These are phyloP conservation scores for Cricetomys ansorgei DNA, from an alignment of 2,113 vertebrate genomes.

Conservation along the genomic window DNA sequence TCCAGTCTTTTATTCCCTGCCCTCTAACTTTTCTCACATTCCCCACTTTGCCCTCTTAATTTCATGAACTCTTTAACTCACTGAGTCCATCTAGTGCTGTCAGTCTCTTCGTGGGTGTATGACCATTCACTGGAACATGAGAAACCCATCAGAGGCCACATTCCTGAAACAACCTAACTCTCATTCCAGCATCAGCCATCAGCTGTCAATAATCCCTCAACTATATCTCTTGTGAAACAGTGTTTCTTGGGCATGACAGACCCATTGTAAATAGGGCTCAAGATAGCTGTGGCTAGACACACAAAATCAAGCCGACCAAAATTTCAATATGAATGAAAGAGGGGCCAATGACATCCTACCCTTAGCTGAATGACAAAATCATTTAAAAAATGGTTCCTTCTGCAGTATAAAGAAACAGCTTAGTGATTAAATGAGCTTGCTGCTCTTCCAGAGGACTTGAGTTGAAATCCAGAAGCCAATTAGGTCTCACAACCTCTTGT, in stretches of 20 bases:
- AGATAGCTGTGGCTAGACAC: too few relatives aligned
- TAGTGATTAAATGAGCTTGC: neutral
- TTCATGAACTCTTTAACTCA: neutral
- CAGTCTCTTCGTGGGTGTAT: neutral
- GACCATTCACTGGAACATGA: neutral
- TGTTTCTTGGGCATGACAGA: neutral
- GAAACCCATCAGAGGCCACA: neutral
- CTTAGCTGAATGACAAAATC: neutral
- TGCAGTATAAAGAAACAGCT: too few relatives aligned
- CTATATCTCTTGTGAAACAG: neutral
- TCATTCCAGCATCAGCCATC: neutral
- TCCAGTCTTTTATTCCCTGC: too few relatives aligned
- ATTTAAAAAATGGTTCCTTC: neutral
- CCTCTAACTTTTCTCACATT: neutral
- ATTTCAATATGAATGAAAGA: too few relatives aligned
- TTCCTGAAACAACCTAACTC: neutral
- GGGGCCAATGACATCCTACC: neutral
- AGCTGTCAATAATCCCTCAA: neutral
- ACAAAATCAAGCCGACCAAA: too few relatives aligned
- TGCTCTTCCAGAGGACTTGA: neutral
- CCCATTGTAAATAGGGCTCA: neutral
- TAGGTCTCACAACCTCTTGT: neutral
- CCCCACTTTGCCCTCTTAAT: neutral
- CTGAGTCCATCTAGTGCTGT: neutral
- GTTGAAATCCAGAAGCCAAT: neutral